Conservation (phyloP, 64 coral and sea anemone species). For the Montipora efflorescens region DNA sequence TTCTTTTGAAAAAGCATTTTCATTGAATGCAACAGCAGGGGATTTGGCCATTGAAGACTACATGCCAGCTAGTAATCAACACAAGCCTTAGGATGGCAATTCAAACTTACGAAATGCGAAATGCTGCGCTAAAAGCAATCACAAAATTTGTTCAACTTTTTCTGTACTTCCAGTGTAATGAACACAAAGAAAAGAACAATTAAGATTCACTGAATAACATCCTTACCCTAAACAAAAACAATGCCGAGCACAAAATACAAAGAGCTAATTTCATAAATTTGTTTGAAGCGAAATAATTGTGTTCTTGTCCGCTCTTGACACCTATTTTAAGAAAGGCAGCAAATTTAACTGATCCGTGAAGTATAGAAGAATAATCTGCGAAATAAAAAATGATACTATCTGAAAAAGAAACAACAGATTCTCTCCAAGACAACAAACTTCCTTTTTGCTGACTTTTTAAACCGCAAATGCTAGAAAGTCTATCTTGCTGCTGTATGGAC, state of each 20-base stretch:
- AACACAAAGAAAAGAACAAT: conserved; percentile 27
- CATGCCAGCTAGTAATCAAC: conserved; percentile 24
- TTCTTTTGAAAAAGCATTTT: conserved; percentile 28
- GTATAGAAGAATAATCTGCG: not conserved
- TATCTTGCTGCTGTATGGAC: too few relatives aligned
- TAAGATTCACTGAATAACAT: conserved; percentile 14
- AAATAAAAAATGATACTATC: not conserved
- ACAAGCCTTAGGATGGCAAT: not conserved
- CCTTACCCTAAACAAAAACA: conserved; percentile 51
- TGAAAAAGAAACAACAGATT: not conserved
- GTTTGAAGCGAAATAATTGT: conserved; percentile 54
- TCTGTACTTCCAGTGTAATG: too few relatives aligned
- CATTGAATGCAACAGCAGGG: conserved; percentile 42
- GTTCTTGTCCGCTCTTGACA: not conserved
- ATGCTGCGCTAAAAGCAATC: too few relatives aligned
- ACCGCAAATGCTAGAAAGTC: not conserved
- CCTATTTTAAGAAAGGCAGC: not conserved
- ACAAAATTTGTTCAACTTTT: too few relatives aligned
- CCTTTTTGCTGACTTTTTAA: not conserved
- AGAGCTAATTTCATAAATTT: conserved; percentile 49
- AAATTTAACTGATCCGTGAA: not conserved
- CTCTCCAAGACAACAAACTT: not conserved
- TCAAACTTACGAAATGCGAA: not conserved
- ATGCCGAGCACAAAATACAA: conserved; percentile 31
- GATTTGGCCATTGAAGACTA: not conserved